Evolutionary conservation across 2,797 vertebrate species (phyloP).

Genomic region (Lepus townsendii): DNA sequence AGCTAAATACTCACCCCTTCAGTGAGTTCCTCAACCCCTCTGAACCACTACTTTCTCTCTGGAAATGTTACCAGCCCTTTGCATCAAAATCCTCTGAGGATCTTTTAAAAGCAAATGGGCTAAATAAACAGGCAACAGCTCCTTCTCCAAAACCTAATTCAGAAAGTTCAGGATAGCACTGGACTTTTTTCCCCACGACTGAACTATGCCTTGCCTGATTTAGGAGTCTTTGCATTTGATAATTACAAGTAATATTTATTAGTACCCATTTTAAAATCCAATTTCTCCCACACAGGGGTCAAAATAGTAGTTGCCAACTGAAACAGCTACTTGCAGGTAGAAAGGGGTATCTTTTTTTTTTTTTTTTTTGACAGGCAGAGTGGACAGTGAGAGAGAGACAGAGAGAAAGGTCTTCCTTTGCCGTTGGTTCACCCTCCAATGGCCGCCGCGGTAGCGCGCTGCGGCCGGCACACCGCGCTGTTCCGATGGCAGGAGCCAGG

Average conservation of each 20-base stretch:
- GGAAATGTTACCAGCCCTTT: background rate
- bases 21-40: background rate
- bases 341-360: background rate
- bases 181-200: background rate
- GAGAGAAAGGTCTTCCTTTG: no score
- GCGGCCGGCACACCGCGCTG: no score
- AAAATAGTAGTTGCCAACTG: background rate
- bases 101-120: conserved; percentile 1
- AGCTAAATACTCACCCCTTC: no score
- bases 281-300: background rate
- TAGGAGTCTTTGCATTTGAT: conserved; percentile 26
- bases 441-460: no score
- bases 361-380: no score
- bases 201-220: background rate
- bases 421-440: no score
- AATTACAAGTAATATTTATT: background rate
- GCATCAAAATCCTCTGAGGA: background rate
- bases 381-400: no score
- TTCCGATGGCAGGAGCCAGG: no score
- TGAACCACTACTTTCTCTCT: background rate
- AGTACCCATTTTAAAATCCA: conserved; percentile 5
- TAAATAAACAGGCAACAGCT: background rate
- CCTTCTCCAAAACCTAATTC: background rate
- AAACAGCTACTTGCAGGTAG: conserved; percentile 7
- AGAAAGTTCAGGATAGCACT: background rate